Evolutionary conservation across 2,797 vertebrate genomes (phyloP).

Genomic region (Acanthornis magna): DNA sequence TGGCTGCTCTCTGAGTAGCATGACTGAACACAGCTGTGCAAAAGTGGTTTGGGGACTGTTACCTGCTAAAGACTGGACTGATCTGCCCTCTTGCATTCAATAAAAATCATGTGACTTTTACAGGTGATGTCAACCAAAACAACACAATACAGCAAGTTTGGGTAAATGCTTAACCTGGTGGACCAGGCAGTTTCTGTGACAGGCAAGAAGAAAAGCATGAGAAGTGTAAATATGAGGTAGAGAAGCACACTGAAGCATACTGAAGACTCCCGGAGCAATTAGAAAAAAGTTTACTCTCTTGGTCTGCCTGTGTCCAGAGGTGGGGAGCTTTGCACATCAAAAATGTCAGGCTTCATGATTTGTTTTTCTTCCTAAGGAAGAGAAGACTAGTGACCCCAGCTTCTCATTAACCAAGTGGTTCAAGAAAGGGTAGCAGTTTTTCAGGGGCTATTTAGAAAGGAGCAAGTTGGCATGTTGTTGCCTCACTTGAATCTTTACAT

Average conservation of each 20-base stretch:
- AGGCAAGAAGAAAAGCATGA: neutral
- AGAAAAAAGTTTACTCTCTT: neutral
- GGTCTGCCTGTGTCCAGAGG: neutral
- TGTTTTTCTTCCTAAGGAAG: neutral
- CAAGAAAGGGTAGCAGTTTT: neutral
- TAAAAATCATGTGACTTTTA: neutral
- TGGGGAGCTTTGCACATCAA: neutral
- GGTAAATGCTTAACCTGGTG: neutral
- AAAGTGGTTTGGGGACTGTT: neutral
- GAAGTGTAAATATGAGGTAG: neutral
- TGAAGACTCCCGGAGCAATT: neutral
- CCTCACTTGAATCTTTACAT: neutral
- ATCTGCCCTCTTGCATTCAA: neutral
- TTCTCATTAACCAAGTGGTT: neutral
- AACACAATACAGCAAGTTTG: neutral
- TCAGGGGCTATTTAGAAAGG: neutral
- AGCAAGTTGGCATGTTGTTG: neutral
- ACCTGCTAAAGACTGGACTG: neutral
- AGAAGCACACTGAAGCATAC: neutral
- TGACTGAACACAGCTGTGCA: neutral
- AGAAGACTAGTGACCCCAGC: neutral
- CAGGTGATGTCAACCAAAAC: neutral
- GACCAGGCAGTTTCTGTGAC: neutral
- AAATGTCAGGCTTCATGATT: neutral
- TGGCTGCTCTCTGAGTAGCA: neutral